These are phyloP conservation scores for Adela reaumurella DNA, from an alignment of 2,888 invertebrate genomes.

Conservation along the genomic window DNA sequence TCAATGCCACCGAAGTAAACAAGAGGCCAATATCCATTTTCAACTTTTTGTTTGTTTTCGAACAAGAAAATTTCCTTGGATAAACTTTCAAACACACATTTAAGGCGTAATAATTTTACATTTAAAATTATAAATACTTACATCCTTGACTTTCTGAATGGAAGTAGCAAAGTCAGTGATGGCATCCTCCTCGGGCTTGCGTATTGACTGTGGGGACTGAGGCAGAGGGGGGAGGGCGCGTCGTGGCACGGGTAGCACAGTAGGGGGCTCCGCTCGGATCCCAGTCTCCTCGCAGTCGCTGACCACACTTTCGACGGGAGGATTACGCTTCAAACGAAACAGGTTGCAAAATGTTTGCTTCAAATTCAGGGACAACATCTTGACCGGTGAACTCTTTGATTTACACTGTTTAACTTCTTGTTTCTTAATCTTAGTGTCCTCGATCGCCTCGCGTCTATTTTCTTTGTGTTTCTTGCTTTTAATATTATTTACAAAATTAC, in stretches of 20 bases:
- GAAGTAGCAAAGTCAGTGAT: slow-evolving; percentile 85
- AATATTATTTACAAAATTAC: slow-evolving; percentile 5
- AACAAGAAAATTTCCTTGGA: no score
- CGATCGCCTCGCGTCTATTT: slow-evolving; percentile 4
- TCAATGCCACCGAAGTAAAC: no score
- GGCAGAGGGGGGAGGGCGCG: slow-evolving; percentile 48
- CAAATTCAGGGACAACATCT: slow-evolving; percentile 69
- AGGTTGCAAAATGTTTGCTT: slow-evolving; percentile 84
- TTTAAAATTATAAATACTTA: no score
- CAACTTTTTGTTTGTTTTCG: no score
- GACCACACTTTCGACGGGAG: no score
- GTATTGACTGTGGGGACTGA: slow-evolving; percentile 21
- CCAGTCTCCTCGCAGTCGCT: slow-evolving; percentile 29
- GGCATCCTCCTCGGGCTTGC: slow-evolving; percentile 39
- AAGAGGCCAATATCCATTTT: no score
- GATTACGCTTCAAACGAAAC: slow-evolving; percentile 69
- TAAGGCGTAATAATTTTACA: no score
- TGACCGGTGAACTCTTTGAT: slow-evolving; percentile 62
- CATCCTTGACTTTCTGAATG: slow-evolving; percentile 91
- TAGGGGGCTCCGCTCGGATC: slow-evolving; percentile 28
- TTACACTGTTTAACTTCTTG: slow-evolving; percentile 38
- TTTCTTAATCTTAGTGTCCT: slow-evolving; percentile 19
- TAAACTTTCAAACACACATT: no score
- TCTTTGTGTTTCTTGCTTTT: slow-evolving; percentile 9
- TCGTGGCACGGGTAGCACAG: slow-evolving; percentile 23